A percentile compares a stretch with the other conserved stretches of the same genome.
Evolutionary conservation across 2,797 vertebrate genomes (phyloP).

Genomic region (Siniperca obscura): DNA sequence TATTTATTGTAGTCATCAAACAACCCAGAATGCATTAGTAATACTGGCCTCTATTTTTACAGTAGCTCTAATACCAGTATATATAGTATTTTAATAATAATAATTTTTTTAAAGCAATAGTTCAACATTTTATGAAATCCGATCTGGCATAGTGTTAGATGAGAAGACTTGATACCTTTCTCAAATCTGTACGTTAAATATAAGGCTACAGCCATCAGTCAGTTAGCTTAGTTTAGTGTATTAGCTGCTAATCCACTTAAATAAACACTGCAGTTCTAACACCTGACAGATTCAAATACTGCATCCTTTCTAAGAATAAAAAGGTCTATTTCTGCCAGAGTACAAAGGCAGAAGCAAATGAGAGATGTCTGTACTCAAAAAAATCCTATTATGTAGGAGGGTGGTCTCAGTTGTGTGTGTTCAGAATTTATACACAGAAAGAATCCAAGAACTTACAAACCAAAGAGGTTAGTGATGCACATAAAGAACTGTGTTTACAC

Average conservation of each 20-base stretch:
- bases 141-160: not conserved
- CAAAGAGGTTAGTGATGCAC: slow-evolving; percentile 16
- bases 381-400: slow-evolving; percentile 39
- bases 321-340: not conserved
- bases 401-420: slow-evolving; percentile 32
- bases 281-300: slow-evolving; percentile 32
- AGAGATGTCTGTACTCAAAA: slow-evolving; percentile 31
- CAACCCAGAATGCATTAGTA: not conserved
- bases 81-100: not conserved
- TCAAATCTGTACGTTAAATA: not conserved
- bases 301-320: slow-evolving; percentile 36
- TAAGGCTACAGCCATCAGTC: not conserved
- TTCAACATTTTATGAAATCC: not conserved
- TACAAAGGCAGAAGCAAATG: not conserved
- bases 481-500: slow-evolving; percentile 12
- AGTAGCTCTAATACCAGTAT: not conserved
- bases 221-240: not conserved
- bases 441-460: slow-evolving; percentile 16
- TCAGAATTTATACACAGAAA: slow-evolving; percentile 27
- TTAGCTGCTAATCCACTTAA: slow-evolving; percentile 34
- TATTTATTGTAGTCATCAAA: slow-evolving; percentile 16
- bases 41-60: not conserved
- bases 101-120: not conserved
- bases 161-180: not conserved
- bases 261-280: slow-evolving; percentile 32